These are phyloP conservation scores for Halichoerus grypus DNA, from an alignment of 2,113 vertebrate genomes.

Conservation along the genomic window DNA sequence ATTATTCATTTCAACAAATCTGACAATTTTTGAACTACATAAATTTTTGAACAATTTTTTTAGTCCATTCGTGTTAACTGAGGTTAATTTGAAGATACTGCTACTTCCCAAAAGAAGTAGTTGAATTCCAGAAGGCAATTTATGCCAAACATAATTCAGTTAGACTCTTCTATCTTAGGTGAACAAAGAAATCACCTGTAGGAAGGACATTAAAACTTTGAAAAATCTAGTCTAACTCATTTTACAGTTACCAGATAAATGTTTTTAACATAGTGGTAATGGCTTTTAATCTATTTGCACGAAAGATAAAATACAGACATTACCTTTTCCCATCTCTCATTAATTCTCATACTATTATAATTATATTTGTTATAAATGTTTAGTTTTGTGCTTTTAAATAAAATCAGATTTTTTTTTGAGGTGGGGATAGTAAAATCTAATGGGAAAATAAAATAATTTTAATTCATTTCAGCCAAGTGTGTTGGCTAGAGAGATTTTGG, in stretches of 20 bases:
- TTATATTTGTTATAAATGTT: slow-evolving; percentile 50
- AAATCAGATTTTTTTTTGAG: not conserved
- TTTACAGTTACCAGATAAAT: slow-evolving; percentile 60
- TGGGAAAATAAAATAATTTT: slow-evolving; percentile 55
- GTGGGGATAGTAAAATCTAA: slow-evolving; percentile 42
- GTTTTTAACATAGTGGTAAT: slow-evolving; percentile 33
- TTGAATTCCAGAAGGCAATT: slow-evolving; percentile 51
- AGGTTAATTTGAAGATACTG: slow-evolving; percentile 71
- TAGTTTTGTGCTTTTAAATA: slow-evolving; percentile 40
- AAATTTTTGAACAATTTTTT: slow-evolving; percentile 81
- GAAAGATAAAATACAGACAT: slow-evolving; percentile 23
- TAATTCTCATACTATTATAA: slow-evolving; percentile 47
- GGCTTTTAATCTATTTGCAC: not conserved
- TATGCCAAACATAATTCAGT: not conserved
- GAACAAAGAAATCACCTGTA: slow-evolving; percentile 53
- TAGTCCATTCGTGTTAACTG: slow-evolving; percentile 81
- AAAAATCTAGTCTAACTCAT: not conserved
- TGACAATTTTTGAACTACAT: slow-evolving; percentile 73
- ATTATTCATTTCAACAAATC: slow-evolving; percentile 80
- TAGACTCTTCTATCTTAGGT: not conserved
- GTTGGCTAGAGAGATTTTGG: slow-evolving; percentile 3
- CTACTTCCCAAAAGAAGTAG: slow-evolving; percentile 56
- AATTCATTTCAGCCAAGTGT: slow-evolving; percentile 65
- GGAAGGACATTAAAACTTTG: slow-evolving; percentile 1
- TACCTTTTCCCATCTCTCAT: slow-evolving; percentile 59